phyloP scores from a whole-genome alignment of 2,888 invertebrate genomes.

The Dasypogon diadema region DNA sequence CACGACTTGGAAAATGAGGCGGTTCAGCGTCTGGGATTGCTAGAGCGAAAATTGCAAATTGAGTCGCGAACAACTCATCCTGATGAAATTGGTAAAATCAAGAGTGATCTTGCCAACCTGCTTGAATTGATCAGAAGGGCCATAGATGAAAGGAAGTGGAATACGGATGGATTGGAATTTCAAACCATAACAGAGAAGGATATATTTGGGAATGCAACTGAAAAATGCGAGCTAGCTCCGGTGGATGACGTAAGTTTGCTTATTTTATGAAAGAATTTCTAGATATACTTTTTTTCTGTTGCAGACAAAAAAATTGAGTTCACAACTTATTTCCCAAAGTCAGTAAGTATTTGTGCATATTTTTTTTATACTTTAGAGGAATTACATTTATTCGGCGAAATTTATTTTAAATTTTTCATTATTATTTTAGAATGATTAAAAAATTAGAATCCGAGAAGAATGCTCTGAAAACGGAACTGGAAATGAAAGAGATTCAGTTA shows the following conservation, averaged over 20 bases:
- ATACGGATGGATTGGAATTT: constrained; percentile 66
- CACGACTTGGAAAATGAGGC: constrained; percentile 75
- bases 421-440: constrained; percentile 42
- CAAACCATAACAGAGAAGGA: constrained; percentile 67
- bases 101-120: constrained; percentile 66
- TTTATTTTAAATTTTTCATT: not conserved
- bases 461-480: constrained; percentile 43
- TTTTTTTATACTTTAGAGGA: not conserved
- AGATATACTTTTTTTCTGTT: not conserved
- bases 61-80: constrained; percentile 56
- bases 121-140: constrained; percentile 69
- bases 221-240: not conserved
- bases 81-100: constrained; percentile 59
- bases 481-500: constrained; percentile 40
- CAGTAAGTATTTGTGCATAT: constrained; percentile 44
- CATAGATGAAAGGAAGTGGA: constrained; percentile 67
- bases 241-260: constrained; percentile 12
- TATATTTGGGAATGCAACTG: constrained; percentile 60
- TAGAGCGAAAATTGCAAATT: constrained; percentile 62
- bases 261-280: not conserved
- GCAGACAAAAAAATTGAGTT: constrained; percentile 47
- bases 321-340: constrained; percentile 37
- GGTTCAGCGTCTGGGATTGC: constrained; percentile 70
- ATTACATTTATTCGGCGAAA: not conserved
- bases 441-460: constrained; percentile 48